A percentile compares a stretch with the other conserved stretches of the same genome.
These are phyloP conservation scores for Stratiomys singularior DNA, from an alignment of 2,888 invertebrate genomes.

Conservation along the genomic window DNA sequence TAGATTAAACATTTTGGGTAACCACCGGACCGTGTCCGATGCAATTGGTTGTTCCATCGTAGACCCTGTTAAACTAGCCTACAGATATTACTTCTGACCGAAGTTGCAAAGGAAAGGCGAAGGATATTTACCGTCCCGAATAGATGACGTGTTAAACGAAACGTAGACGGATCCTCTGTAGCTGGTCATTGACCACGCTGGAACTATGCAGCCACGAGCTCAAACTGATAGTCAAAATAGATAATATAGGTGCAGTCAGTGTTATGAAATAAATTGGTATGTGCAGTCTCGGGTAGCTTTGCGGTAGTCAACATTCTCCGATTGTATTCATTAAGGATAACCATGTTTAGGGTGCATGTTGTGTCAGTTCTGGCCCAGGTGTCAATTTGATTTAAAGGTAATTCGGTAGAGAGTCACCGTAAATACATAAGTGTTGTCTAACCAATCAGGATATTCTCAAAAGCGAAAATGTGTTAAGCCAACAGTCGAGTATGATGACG, in stretches of 20 bases:
- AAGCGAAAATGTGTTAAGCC: too few relatives aligned
- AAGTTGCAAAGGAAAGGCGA: neutral
- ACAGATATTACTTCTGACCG: neutral
- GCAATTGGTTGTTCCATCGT: constrained; percentile 12
- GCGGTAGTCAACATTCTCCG: neutral
- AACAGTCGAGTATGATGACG: too few relatives aligned
- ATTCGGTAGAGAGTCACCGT: neutral
- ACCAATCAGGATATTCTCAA: neutral
- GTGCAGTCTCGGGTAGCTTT: too few relatives aligned
- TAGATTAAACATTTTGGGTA: constrained; percentile 21
- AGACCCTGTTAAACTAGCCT: neutral
- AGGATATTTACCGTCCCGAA: neutral
- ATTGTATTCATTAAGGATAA: neutral
- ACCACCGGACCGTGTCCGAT: constrained; percentile 41
- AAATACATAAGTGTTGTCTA: neutral
- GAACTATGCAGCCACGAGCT: neutral
- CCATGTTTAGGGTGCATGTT: neutral
- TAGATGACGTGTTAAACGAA: constrained; percentile 36
- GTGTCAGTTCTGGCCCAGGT: neutral
- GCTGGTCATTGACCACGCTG: neutral
- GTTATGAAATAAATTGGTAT: too few relatives aligned
- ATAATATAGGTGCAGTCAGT: constrained; percentile 10
- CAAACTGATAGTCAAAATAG: neutral
- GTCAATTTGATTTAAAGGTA: neutral
- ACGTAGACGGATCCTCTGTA: neutral